A percentile compares a stretch with the other conserved stretches of the same genome.
Evolutionary conservation across 2,888 invertebrate species (phyloP).

Genomic region (Ophraella communa): DNA sequence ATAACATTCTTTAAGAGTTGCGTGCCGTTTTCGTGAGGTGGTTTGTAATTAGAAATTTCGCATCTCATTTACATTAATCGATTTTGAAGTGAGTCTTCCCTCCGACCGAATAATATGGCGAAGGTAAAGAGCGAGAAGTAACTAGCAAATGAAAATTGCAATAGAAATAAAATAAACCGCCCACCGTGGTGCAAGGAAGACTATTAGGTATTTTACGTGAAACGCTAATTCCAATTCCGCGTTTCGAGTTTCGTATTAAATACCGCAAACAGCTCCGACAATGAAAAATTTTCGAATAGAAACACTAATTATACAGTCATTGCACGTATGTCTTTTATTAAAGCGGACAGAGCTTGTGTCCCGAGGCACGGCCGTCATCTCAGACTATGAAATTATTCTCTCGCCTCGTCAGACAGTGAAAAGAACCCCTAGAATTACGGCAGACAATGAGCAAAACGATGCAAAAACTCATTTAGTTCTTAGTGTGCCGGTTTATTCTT

Average conservation of each 20-base stretch:
- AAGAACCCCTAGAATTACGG: constrained; percentile 51
- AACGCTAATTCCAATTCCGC: constrained; percentile 27
- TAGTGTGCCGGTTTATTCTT: constrained; percentile 42
- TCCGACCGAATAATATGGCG: too few species aligned
- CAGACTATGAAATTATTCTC: constrained; percentile 52
- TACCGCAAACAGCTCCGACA: constrained; percentile 14
- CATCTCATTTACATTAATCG: neutral
- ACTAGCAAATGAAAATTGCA: neutral
- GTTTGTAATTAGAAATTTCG: neutral
- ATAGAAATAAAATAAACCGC: neutral
- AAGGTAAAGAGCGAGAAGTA: neutral
- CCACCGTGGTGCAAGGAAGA: neutral
- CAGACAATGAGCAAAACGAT: constrained; percentile 49
- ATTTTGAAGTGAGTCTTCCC: neutral
- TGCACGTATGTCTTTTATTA: constrained; percentile 51
- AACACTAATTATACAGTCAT: constrained; percentile 46
- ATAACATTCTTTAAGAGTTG: neutral
- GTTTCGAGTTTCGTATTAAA: constrained; percentile 25
- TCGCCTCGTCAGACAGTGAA: constrained; percentile 45
- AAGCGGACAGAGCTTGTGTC: constrained; percentile 49
- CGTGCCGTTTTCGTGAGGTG: neutral
- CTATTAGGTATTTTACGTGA: constrained; percentile 4
- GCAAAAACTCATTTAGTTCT: constrained; percentile 50
- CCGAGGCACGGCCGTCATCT: constrained; percentile 50
- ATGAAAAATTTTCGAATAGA: constrained; percentile 35